phyloP scores from a whole-genome alignment of 2,113 vertebrate species.

The Ammospiza nelsoni region DNA sequence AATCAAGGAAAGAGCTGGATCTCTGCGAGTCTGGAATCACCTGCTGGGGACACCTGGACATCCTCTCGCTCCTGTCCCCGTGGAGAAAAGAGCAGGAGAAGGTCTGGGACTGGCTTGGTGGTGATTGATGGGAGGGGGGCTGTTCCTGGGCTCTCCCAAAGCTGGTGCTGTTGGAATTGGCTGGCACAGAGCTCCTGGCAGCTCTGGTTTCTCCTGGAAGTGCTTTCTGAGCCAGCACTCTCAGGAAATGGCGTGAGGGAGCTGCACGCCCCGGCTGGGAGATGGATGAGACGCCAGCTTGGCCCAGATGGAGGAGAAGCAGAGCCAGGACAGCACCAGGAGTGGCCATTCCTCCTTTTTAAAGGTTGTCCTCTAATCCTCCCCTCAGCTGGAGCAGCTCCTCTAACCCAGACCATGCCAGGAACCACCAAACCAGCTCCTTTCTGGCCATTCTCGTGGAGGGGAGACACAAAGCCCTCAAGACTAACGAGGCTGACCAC shows the following conservation, averaged over 20 bases:
- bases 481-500: accelerated
- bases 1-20: accelerated
- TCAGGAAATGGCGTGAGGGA: accelerated
- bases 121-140: background rate
- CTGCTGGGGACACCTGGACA: accelerated
- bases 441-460: background rate
- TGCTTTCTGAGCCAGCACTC: accelerated
- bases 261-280: accelerated
- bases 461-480: accelerated
- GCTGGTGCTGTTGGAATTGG: background rate
- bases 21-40: background rate
- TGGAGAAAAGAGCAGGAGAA: background rate
- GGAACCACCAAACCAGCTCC: accelerated
- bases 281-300: background rate
- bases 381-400: background rate
- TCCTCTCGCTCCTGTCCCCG: background rate
- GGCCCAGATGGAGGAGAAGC: background rate
- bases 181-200: background rate
- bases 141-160: accelerated
- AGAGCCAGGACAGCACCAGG: background rate
- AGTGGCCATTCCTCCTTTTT: background rate
- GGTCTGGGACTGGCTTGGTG: background rate
- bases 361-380: background rate
- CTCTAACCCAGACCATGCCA: background rate
- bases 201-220: background rate